Evolutionary conservation across 2,797 vertebrate genomes (phyloP).

Genomic region (Sebastes oblongus): DNA sequence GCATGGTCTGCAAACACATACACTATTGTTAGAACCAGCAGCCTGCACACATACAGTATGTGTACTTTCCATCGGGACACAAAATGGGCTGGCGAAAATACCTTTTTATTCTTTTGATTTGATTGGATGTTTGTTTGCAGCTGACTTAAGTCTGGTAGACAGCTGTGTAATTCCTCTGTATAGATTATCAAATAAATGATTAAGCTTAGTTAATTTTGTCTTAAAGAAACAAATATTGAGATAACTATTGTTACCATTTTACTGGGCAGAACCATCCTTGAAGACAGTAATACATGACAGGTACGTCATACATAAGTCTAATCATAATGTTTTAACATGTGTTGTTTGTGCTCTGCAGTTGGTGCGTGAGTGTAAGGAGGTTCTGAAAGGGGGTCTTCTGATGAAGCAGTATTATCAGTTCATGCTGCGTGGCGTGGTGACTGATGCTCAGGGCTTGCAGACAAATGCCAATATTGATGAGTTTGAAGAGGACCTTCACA

Average conservation of each 20-base stretch:
- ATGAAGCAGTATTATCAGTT: constrained; percentile 99
- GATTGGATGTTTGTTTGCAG: not conserved
- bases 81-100: not conserved
- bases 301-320: not conserved
- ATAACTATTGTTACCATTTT: not conserved
- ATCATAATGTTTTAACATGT: constrained; percentile 7
- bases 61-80: not conserved
- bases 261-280: not conserved
- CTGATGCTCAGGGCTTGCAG: constrained; percentile 84
- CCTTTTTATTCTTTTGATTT: not conserved
- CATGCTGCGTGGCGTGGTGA: constrained; percentile 91
- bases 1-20: not conserved
- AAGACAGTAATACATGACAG: not conserved
- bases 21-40: not conserved
- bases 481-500: constrained; percentile 97
- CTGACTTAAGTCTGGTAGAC: not conserved
- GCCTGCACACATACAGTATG: not conserved
- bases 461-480: constrained; percentile 94
- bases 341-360: constrained; percentile 83
- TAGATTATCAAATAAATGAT: not conserved
- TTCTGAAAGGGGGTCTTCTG: constrained; percentile 95
- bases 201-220: not conserved
- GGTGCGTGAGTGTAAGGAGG: constrained; percentile 98
- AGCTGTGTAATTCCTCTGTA: not conserved
- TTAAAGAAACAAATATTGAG: not conserved